A percentile compares a stretch with the other conserved stretches of the same genome.
These are phyloP conservation scores for Napeogenes sylphis DNA, from an alignment of 2,888 invertebrate genomes.

Conservation along the genomic window DNA sequence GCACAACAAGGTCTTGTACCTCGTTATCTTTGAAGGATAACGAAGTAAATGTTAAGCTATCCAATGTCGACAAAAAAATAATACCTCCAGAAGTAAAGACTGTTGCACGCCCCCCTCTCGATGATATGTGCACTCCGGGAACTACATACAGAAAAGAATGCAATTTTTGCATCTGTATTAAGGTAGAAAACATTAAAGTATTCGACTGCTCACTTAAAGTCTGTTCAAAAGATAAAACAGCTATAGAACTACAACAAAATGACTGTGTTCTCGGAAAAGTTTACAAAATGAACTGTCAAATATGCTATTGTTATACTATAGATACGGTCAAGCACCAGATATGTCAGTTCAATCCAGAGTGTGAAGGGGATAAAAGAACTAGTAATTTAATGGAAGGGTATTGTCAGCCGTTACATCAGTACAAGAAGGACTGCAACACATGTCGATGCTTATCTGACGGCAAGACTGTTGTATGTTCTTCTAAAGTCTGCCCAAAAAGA, in stretches of 20 bases:
- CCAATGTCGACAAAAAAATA: not conserved
- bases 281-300: constrained; percentile 50
- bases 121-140: constrained; percentile 46
- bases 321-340: constrained; percentile 40
- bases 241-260: constrained; percentile 7
- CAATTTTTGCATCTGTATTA: constrained; percentile 55
- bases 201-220: constrained; percentile 60
- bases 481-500: constrained; percentile 37
- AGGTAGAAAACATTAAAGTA: constrained; percentile 41
- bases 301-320: constrained; percentile 45
- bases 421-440: constrained; percentile 51
- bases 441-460: constrained; percentile 56
- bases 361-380: constrained; percentile 19
- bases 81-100: not conserved
- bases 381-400: constrained; percentile 46
- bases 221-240: constrained; percentile 35
- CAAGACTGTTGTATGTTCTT: constrained; percentile 47
- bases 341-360: constrained; percentile 42
- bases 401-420: constrained; percentile 55
- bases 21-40: constrained; percentile 37
- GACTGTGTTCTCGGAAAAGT: constrained; percentile 47
- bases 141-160: constrained; percentile 52
- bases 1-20: constrained; percentile 51
- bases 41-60: not conserved
- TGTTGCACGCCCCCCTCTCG: constrained; percentile 34